Conservation (phyloP, 2,113 vertebrate species). For the Excalfactoria chinensis region DNA sequence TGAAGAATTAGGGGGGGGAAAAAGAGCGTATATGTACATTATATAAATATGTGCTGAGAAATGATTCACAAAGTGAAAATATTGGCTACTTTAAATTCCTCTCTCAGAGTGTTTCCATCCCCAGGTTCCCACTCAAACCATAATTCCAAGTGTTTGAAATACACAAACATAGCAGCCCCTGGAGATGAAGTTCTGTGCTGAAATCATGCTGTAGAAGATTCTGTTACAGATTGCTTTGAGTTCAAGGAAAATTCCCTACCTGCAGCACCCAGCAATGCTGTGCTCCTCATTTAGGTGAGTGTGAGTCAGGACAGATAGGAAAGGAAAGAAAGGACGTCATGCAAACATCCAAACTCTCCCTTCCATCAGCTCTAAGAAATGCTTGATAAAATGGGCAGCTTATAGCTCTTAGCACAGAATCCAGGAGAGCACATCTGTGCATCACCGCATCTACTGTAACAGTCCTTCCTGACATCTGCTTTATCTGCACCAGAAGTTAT, state of each 20-base stretch:
- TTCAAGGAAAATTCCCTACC: not conserved
- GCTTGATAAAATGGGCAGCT: not conserved
- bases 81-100: not conserved
- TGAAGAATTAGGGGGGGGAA: not conserved
- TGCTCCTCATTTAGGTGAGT: not conserved
- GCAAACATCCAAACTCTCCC: not conserved
- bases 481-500: constrained; percentile 25
- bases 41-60: not conserved
- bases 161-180: not conserved
- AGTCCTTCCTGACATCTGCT: not conserved
- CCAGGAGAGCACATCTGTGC: not conserved
- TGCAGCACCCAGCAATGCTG: not conserved
- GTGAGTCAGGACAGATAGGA: not conserved
- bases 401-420: not conserved
- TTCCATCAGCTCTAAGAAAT: not conserved
- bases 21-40: fast-evolving
- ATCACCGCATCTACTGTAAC: not conserved
- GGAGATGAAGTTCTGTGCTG: not conserved
- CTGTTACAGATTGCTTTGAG: fast-evolving
- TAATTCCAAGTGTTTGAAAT: not conserved
- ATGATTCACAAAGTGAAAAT: not conserved
- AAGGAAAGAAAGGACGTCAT: not conserved
- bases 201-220: fast-evolving
- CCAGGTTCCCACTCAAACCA: not conserved
- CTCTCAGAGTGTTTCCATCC: not conserved